phyloP scores from a whole-genome alignment of 1,140 invertebrate species.

The Mizuhopecten yessoensis region DNA sequence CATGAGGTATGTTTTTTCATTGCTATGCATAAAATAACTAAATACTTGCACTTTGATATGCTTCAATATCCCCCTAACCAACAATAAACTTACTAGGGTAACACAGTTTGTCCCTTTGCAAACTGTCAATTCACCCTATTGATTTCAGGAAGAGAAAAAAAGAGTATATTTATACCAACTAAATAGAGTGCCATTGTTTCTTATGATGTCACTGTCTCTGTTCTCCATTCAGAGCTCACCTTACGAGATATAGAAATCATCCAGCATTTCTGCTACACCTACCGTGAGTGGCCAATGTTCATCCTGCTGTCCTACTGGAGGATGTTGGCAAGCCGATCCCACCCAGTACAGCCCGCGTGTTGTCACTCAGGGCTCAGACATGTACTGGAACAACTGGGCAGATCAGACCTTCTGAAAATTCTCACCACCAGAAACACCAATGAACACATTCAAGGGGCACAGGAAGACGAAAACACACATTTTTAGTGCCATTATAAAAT shows the following conservation, averaged over 20 bases:
- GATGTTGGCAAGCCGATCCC: neutral
- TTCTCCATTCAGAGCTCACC: neutral
- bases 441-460: constrained; percentile 10
- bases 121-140: too few relatives aligned
- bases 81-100: too few relatives aligned
- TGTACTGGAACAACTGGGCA: neutral
- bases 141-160: too few relatives aligned
- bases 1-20: too few relatives aligned
- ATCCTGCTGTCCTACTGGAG: neutral
- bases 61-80: too few relatives aligned
- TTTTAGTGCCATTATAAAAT: neutral
- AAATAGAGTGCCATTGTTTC: too few relatives aligned
- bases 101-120: too few relatives aligned
- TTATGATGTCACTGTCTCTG: too few relatives aligned
- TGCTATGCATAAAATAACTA: too few relatives aligned
- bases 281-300: constrained; percentile 14
- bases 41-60: too few relatives aligned
- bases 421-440: neutral
- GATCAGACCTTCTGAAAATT: neutral
- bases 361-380: neutral
- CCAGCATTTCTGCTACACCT: constrained; percentile 11
- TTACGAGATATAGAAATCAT: constrained; percentile 1
- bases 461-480: neutral
- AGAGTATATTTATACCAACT: too few relatives aligned
- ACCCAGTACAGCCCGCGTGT: neutral